Evolutionary conservation across 1,140 invertebrate species (phyloP), one percentile per base, ranked within the genome.

Genomic region (Drosophila fuyamai): DNA sequence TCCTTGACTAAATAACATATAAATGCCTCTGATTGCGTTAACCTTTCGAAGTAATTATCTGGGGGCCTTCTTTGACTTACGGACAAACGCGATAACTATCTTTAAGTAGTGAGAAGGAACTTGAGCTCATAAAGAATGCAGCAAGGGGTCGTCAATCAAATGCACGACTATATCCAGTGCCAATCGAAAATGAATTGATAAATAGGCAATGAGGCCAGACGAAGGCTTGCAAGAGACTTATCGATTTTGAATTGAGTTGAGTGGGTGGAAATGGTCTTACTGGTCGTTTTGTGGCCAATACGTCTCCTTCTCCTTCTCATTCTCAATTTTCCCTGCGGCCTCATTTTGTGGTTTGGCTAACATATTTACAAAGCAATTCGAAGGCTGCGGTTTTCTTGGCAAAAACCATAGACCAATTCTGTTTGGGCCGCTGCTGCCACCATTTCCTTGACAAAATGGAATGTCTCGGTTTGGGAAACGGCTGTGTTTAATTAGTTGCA

Each of bases 301-400:
- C 32, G 23, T 14, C 43, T 57, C 18, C 65, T 41, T 9, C 50
- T 41, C 23, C 35, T 14, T 23, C 62, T 10, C 23, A 2, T 4
- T 23, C 23, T 23, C 23, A 4, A 32, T 32, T 32, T 9, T 27
- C 43, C 43, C 6, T 44, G 35, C 38, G 29, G 51, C 32, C 56
- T 61, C 70, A 54, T 73, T 68, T 73, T 54, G 68, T 8, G 70
- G 56, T 73, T 54, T 53, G 12, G 27, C 35, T 54, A 73, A 73
- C 59, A 56, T 51, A 61, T 47, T 73, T 72, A 60, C 67, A 73
- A 61, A 72, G 54, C 70, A 72, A 72, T 72, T 38, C 48, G 23
- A 35, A 60, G 55, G 46, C 67, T 71, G 63, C 36, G 63, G 63
- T 63, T 63, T 36, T 51, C 27, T 44, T 12, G 18, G 36, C 50